Conservation (phyloP, 2,797 vertebrate species). For the Chiloscyllium punctatum region DNA sequence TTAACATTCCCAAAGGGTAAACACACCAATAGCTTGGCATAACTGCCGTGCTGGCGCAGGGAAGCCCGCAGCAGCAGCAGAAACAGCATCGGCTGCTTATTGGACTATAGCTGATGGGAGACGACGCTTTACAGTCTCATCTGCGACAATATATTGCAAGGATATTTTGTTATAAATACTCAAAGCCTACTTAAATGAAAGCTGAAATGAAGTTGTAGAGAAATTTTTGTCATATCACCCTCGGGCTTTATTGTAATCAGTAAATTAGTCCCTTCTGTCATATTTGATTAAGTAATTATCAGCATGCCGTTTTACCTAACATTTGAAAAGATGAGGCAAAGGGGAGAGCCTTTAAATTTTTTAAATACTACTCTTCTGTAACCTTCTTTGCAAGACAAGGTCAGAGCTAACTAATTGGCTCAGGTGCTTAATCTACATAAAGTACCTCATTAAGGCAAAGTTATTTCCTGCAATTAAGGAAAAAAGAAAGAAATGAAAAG, state of each 20-base stretch:
- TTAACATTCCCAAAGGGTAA: slow-evolving; percentile 63
- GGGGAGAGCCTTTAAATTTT: slow-evolving; percentile 57
- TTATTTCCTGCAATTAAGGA: slow-evolving; percentile 44
- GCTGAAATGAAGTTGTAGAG: slow-evolving; percentile 36
- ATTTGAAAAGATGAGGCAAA: slow-evolving; percentile 43
- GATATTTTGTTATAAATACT: slow-evolving; percentile 59
- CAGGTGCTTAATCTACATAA: slow-evolving; percentile 40
- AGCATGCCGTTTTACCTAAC: slow-evolving; percentile 25
- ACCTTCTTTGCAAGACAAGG: slow-evolving; percentile 34
- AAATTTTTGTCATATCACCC: slow-evolving; percentile 38
- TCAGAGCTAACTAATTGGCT: slow-evolving; percentile 39
- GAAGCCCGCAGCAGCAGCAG: slow-evolving; percentile 43
- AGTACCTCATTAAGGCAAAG: slow-evolving; percentile 44
- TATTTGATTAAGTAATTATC: slow-evolving; percentile 57
- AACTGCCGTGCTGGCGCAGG: slow-evolving; percentile 39
- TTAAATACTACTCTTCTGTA: slow-evolving; percentile 54
- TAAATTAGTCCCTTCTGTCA: slow-evolving; percentile 44
- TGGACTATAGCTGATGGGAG: slow-evolving; percentile 57
- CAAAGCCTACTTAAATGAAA: slow-evolving; percentile 44
- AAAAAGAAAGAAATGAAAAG: slow-evolving; percentile 36
- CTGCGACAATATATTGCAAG: slow-evolving; percentile 50
- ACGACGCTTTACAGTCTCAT: slow-evolving; percentile 55
- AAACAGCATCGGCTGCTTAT: slow-evolving; percentile 57
- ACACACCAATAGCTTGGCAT: slow-evolving; percentile 65
- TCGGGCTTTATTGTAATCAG: slow-evolving; percentile 38